Evolutionary conservation across 1,140 invertebrate species (phyloP), one percentile per base, ranked within the genome.

Genomic region (Agrilus planipennis): DNA sequence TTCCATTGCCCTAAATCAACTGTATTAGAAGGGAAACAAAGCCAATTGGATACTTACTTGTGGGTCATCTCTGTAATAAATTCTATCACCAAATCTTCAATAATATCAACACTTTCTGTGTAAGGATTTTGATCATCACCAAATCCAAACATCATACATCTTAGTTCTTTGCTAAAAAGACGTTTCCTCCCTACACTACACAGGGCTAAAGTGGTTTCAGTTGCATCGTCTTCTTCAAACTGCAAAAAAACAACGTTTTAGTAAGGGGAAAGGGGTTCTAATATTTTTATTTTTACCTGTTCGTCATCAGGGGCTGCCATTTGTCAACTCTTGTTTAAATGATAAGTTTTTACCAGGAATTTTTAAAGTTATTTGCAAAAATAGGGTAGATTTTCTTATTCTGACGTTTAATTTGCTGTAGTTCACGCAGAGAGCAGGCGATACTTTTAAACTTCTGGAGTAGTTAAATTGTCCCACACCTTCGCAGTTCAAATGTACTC

Each of bases 81-180:
- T 69, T 98, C 91, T 47, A 98, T 91, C 0, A 99, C 94, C 18
- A 99, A 66, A 70, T 98, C 92, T 70, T 99, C 95, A 10, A 99
- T 69, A 27, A 97, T 72, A 60, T 99, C 95, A 0, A 99, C 93
- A 61, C 91, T 95, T 69, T 99, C 94, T 17, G 94, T 97, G 55
- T 95, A 98, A 0, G 95, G 94, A 72, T 98, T 97, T 61, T 93
- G 85, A 64, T 99, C 93, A 68, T 99, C 95, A n/a, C 95, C 95
- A 74, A 99, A 99, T 0, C 95, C 95, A 65, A 94, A 99, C 90
- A 99, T 97, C 94, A 99, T 99, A 55, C 93, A 95, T 23, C 93
- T 72, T 28, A 99, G 64, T 65, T 92, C 87, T 62, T 92, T 90
- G 22, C 85, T 89, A 49, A 92, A 92, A 1, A 90, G 58, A 34